Evolutionary conservation across 2,797 vertebrate genomes (phyloP), one percentile per base, ranked within the genome.

Genomic region (Myotis pilosus): DNA sequence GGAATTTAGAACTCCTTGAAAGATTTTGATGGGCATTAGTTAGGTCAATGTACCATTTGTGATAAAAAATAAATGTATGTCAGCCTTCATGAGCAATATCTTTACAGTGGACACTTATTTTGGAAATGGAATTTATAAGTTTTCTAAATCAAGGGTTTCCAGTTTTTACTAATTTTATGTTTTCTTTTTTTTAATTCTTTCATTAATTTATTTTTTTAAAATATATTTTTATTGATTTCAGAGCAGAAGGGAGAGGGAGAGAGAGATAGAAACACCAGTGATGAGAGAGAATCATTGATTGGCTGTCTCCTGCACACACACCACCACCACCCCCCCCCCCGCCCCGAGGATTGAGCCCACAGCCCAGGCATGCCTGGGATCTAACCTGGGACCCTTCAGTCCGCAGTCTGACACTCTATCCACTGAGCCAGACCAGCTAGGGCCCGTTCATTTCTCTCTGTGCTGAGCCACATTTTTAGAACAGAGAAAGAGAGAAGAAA

Each of bases 51-150:
- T 87, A 23, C 33, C 20, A 71, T 79, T 95, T 85, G 41, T 55
- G 33, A 81, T 91, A 38, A 41, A 69, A 55, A 60, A 47, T n/a
- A 66, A 55, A 47, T 68, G 22, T 53, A 60, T 57, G 75, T 95
- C 9, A 88, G 36, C 23, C 71, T 95, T 93, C 11, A 86, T 80
- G 80, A 76, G 55, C 41, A 90, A 8, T 96, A 90, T 92, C 94
- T 96, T 95, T 93, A 92, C 80, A 89, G 28, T 72, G 38, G 44
- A 91, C 25, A 3, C 79, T 95, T 95, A 89, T 81, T 96, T 94
- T 87, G 47, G 68, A 93, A 95, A 69, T 92, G 47, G 7, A 82
- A 90, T 94, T 78, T 96, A 47, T 89, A 82, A 89, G 30, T 88
- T 94, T 94, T 90, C 87, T 80, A 94, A 95, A 94, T 93, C 74